Evolutionary conservation across 1,140 invertebrate genomes (phyloP), one percentile per base, ranked within the genome.

Genomic region (Drosophila parabipectinata): DNA sequence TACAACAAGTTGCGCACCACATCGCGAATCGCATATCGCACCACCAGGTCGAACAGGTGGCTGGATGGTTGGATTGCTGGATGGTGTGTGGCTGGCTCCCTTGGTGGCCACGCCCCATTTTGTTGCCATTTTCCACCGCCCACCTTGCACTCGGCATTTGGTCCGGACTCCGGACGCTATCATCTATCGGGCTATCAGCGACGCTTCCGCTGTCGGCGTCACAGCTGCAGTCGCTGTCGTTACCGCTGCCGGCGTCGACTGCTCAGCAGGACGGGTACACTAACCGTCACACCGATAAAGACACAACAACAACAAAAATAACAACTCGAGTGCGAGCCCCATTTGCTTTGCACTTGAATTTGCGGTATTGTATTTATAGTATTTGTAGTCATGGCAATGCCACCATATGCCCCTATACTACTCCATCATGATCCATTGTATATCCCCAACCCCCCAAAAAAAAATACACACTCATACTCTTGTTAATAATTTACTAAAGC

Each of bases 271-370:
- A 12, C 55, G 48, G 67, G 67, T 81, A 76, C 67, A 80, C 62
- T 66, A 48, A 45, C 57, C 66, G 47, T 69, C 66, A 69, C n/a
- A 57, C 63, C 53, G 66, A 69, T 69, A 69, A 69, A 69, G 66
- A 26, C 51, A 1, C 30, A 53, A 15, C 26, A 53, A 15, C 26
- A 21, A 53, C 30, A 15, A 30, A 12, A n/a, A 48, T 21, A 5
- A 8, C 41, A 8, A 15, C 39, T 45, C 41, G 41, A 32, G 14
- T 26, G 14, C 18, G 37, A 24, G 15, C 67, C 53, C 60, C 71
- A 85, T 80, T 85, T 80, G 81, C 76, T 74, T 85, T 84, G 81
- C 81, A 84, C 81, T 84, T 81, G 81, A 85, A 80, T 69, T 85
- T 61, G 57, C 44, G 67, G 44, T 64, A 80, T 80, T 80, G 54